A percentile compares a stretch with the other conserved stretches of the same genome.
These are phyloP conservation scores for Rhyzopertha dominica DNA, from an alignment of 1,140 invertebrate species.

Conservation along the genomic window DNA sequence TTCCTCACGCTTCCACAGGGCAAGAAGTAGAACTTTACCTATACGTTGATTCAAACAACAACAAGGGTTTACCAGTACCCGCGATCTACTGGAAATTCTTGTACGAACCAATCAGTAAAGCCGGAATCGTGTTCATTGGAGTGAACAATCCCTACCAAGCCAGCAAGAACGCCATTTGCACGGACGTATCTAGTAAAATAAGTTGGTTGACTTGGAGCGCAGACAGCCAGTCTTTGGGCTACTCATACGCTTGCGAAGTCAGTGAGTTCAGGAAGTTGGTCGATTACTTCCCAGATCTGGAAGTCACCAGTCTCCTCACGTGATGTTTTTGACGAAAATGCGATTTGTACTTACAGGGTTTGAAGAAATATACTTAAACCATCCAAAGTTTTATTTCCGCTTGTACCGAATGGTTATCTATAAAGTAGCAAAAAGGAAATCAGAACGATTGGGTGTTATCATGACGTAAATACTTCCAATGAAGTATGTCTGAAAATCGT, in stretches of 20 bases:
- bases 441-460: no score
- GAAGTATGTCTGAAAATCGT: no score
- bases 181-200: constrained; percentile 50
- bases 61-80: constrained; percentile 50
- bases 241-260: constrained; percentile 61
- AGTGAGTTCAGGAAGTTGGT: constrained; percentile 54
- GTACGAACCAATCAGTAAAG: constrained; percentile 49
- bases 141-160: constrained; percentile 60
- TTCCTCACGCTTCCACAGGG: constrained; percentile 46
- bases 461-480: no score
- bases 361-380: no score
- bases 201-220: constrained; percentile 51
- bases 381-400: no score
- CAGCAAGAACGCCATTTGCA: constrained; percentile 51
- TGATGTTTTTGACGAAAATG: no score
- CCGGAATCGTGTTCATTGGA: constrained; percentile 56
- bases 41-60: constrained; percentile 43
- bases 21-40: constrained; percentile 48
- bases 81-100: constrained; percentile 59
- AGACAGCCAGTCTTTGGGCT: constrained; percentile 52
- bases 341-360: no score
- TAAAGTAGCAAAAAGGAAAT: no score
- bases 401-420: no score
- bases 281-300: constrained; percentile 48
- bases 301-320: constrained; percentile 44